Evolutionary conservation across 2,113 vertebrate species (phyloP).

Genomic region (Casuarius casuarius): DNA sequence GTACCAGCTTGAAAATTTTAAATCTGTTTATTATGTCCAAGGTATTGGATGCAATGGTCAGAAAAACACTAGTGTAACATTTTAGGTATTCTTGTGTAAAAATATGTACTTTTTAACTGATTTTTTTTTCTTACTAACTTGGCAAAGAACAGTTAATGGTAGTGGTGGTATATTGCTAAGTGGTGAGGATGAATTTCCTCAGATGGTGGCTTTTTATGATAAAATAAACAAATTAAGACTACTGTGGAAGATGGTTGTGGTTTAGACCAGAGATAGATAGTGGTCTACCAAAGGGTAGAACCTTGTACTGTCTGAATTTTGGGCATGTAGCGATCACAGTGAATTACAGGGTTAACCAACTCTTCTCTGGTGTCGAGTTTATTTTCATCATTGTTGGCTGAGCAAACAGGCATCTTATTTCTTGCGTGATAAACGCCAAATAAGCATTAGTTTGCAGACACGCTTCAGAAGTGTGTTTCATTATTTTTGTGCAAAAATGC

Average conservation of each 20-base stretch:
- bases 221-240: background rate
- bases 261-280: background rate
- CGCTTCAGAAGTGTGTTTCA: background rate
- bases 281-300: background rate
- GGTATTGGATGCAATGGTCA: background rate
- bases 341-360: background rate
- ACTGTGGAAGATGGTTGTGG: background rate
- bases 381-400: background rate
- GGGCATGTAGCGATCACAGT: background rate
- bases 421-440: background rate
- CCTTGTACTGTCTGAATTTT: background rate
- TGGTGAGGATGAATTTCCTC: background rate
- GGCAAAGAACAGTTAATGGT: background rate
- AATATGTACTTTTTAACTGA: background rate
- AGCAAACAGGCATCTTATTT: background rate
- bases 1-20: background rate
- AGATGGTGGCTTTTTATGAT: background rate
- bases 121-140: background rate
- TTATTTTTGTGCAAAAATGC: background rate
- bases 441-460: fast-evolving
- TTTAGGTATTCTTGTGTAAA: background rate
- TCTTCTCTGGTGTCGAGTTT: background rate
- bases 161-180: background rate
- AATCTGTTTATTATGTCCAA: background rate
- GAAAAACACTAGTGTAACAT: background rate